A percentile compares a stretch with the other conserved stretches of the same genome.
These are phyloP conservation scores for Zophobas atratus DNA, from an alignment of 1,140 invertebrate genomes.

Conservation along the genomic window DNA sequence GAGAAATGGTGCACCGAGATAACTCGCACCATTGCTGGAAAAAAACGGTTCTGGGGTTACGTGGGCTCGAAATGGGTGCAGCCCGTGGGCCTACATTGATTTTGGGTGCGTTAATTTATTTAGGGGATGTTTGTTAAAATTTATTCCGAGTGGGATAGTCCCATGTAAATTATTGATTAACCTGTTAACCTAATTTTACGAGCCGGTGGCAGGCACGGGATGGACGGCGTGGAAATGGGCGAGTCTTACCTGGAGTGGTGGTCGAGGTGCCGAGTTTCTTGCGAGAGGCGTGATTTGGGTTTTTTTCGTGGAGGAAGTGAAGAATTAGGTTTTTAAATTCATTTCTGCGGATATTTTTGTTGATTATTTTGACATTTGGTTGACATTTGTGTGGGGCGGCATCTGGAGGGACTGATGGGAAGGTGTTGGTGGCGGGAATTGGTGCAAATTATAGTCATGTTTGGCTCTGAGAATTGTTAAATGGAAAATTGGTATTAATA, in stretches of 20 bases:
- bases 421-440: not conserved
- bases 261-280: not conserved
- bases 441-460: not conserved
- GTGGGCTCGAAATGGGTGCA: not conserved
- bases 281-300: not conserved
- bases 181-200: constrained; percentile 24
- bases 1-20: constrained; percentile 80
- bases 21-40: constrained; percentile 75
- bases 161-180: constrained; percentile 42
- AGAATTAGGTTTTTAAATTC: not conserved
- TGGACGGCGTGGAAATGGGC: not conserved
- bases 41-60: not conserved
- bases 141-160: constrained; percentile 29
- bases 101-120: constrained; percentile 12
- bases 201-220: not conserved
- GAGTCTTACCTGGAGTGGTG: not conserved
- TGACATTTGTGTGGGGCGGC: constrained; percentile 18
- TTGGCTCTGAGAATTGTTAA: no score
- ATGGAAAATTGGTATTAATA: no score
- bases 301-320: not conserved
- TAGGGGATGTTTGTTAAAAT: constrained; percentile 21
- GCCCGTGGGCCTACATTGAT: not conserved
- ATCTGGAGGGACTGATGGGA: not conserved
- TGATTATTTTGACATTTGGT: constrained; percentile 33
- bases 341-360: constrained; percentile 15